Evolutionary conservation across 64 coral and sea anemone genomes (phyloP), one percentile per base, ranked within the genome.

Genomic region (Montipora efflorescens): DNA sequence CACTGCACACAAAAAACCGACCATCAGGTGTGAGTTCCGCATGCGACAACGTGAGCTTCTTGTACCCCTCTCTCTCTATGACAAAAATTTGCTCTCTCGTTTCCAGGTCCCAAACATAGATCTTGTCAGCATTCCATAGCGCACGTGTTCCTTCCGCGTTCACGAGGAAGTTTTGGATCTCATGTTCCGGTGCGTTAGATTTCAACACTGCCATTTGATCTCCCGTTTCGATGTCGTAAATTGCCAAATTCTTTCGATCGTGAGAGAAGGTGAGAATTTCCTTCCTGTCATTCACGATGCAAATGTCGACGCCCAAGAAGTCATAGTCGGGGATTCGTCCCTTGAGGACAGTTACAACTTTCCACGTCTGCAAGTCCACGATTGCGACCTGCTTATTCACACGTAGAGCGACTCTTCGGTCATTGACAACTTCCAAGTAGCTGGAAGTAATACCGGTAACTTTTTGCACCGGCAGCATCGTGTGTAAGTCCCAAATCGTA

Each of bases 191-290:
- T 25, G 80, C 64, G 47, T 43, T 81, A 14, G 84, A 84, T 13
- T 87, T 62, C 19, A 97, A 70, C n/a, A 50, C 76, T 2, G 86
- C 92, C 7, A 79, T 76, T 86, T 94, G 81, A 22, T 94, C 95
- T 82, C 95, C 95, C 47, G 95, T 94, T 76, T 94, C 95, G 51
- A 97, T 88, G 78, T 81, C 70, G 72, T 94, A 97, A 22, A 92
- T 66, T 23, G 55, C 70, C 62, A 97, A 59, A 73, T 75, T 74
- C 75, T 88, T 97, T 9, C 75, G 89, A 74, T 87, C 80, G 12
- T 87, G 21, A 20, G 95, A 87, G 59, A 91, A 97, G n/a, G 93
- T 97, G 44, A 97, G 88, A 8, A 97, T 91, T 87, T 97, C 95
- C 43, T 47, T 88, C 14, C 82, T 74, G 21, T 71, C 70, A 28